phyloP scores from a whole-genome alignment of 2,888 invertebrate genomes.

The Ennomos fuscantarius region DNA sequence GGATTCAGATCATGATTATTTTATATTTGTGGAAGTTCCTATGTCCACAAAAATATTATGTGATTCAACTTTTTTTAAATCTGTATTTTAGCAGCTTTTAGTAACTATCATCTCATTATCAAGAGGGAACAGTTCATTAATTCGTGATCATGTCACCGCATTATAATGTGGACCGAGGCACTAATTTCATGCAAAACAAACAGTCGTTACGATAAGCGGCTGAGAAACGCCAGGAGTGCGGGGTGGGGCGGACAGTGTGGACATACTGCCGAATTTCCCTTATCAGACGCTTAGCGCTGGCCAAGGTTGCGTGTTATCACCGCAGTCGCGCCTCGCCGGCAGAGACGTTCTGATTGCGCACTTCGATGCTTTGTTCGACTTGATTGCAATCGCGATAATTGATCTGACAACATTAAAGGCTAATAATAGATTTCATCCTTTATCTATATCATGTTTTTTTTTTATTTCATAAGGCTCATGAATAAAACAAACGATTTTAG shows the following conservation, averaged over 20 bases:
- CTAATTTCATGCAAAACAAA: conserved; percentile 79
- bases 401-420: conserved; percentile 15
- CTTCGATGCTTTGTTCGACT: conserved; percentile 60
- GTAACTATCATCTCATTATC: conserved; percentile 41
- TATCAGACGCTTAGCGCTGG: conserved; percentile 73
- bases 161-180: conserved; percentile 65
- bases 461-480: too few species aligned
- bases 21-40: too few species aligned
- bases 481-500: too few species aligned
- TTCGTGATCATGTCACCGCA: conserved; percentile 65
- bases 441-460: too few species aligned
- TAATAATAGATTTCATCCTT: conserved; percentile 14
- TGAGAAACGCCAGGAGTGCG: conserved; percentile 50
- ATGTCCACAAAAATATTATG: too few species aligned
- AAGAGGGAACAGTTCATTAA: conserved; percentile 58
- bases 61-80: too few species aligned
- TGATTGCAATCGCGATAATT: conserved; percentile 21
- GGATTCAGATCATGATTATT: conserved; percentile 21
- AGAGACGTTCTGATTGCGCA: conserved; percentile 73
- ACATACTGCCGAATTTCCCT: conserved; percentile 72
- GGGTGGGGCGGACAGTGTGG: conserved; percentile 34
- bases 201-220: conserved; percentile 66
- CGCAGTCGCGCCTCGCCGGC: conserved; percentile 61
- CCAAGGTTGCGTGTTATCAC: conserved; percentile 79
- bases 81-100: background rate